Evolutionary conservation across 2,113 vertebrate genomes (phyloP).

Genomic region (Corythoichthys intestinalis): DNA sequence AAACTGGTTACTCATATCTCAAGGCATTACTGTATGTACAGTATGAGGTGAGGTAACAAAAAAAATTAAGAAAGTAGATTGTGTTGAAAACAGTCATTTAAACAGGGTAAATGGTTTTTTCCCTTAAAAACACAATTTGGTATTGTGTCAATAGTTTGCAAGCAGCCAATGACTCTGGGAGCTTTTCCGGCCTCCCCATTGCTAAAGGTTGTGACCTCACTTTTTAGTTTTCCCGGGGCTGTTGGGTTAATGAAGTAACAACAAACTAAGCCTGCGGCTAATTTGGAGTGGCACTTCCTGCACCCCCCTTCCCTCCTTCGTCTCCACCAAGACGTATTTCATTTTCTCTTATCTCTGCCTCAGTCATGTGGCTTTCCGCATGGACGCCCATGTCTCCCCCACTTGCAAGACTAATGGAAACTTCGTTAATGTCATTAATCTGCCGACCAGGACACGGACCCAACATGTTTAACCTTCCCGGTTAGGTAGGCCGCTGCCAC

Average conservation of each 20-base stretch:
- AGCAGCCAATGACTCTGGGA: constrained; percentile 18
- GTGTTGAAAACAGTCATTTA: neutral
- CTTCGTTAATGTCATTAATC: constrained; percentile 98
- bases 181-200: constrained; percentile 61
- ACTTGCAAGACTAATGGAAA: constrained; percentile 85
- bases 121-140: constrained; percentile 6
- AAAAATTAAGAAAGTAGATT: neutral
- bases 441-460: constrained; percentile 85
- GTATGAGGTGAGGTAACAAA: neutral
- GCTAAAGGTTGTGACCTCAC: constrained; percentile 87
- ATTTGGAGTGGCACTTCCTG: constrained; percentile 99
- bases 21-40: neutral
- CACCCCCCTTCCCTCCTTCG: constrained; percentile 81
- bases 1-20: neutral
- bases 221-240: constrained; percentile 84
- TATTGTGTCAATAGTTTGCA: constrained; percentile 29
- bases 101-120: neutral
- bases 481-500: constrained; percentile 52
- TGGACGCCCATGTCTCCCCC: constrained; percentile 87
- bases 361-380: constrained; percentile 96
- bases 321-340: constrained; percentile 90
- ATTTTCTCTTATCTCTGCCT: constrained; percentile 96
- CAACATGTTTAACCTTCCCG: constrained; percentile 78
- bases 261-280: constrained; percentile 89
- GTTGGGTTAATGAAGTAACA: constrained; percentile 96